phyloP scores from a whole-genome alignment of 2,888 invertebrate species.

The Coelogynopora nodosa region DNA sequence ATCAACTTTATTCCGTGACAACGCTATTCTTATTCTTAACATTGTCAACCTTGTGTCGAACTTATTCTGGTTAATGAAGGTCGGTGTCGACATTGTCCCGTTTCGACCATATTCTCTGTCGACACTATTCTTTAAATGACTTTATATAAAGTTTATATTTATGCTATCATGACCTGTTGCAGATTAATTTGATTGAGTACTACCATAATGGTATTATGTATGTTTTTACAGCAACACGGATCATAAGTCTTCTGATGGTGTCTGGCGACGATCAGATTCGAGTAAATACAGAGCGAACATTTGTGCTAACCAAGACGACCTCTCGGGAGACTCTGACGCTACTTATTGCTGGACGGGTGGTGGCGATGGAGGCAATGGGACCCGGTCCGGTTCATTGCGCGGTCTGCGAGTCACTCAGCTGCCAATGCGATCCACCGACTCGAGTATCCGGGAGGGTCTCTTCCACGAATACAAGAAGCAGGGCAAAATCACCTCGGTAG shows the following conservation, averaged over 20 bases:
- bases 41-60: no score
- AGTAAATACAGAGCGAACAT: background rate
- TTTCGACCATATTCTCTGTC: no score
- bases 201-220: no score
- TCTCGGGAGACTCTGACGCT: background rate
- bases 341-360: conserved; percentile 6
- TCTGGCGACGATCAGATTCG: background rate
- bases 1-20: no score
- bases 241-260: background rate
- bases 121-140: no score
- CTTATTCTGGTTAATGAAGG: no score
- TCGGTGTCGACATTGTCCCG: no score
- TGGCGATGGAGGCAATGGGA: background rate
- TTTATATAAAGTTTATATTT: no score
- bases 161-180: no score
- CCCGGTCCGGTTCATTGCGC: background rate
- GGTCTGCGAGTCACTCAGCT: conserved; percentile 33
- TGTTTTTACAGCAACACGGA: background rate
- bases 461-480: conserved; percentile 98
- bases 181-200: no score
- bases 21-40: no score
- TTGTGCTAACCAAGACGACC: background rate
- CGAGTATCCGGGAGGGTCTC: conserved; percentile 89
- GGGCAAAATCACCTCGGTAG: conserved; percentile 91
- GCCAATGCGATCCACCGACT: conserved; percentile 66